A percentile compares a stretch with the other conserved stretches of the same genome.
phyloP scores from a whole-genome alignment of 2,113 vertebrate species.

The Sisor rabdophorus region DNA sequence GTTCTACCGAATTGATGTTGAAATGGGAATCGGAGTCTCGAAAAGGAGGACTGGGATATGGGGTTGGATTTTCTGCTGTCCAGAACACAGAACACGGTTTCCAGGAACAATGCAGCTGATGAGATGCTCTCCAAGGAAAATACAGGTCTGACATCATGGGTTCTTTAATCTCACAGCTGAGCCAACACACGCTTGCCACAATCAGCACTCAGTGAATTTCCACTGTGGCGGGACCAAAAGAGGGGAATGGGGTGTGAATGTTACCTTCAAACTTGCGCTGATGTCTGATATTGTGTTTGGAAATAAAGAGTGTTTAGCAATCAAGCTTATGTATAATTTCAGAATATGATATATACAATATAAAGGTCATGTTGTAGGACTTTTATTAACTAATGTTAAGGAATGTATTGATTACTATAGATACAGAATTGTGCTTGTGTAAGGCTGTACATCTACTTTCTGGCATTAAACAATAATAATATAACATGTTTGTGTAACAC shows the following conservation, averaged over 20 bases:
- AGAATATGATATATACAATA: not conserved
- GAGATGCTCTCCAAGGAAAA: constrained; percentile 78
- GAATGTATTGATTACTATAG: not conserved
- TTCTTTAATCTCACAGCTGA: constrained; percentile 74
- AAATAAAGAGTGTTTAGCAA: not conserved
- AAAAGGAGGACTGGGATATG: constrained; percentile 45
- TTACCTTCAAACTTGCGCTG: not conserved
- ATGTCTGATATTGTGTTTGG: constrained; percentile 1
- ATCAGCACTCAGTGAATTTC: constrained; percentile 78
- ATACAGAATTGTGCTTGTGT: not conserved
- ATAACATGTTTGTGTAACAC: constrained; percentile 32
- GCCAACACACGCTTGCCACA: constrained; percentile 73
- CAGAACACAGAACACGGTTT: constrained; percentile 70
- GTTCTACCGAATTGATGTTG: not conserved
- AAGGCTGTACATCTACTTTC: constrained; percentile 42
- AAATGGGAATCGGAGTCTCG: constrained; percentile 5
- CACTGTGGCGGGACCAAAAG: constrained; percentile 65
- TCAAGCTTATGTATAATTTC: not conserved
- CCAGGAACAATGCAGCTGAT: constrained; percentile 80
- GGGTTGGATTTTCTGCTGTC: constrained; percentile 65
- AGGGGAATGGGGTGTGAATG: constrained; percentile 37
- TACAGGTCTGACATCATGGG: constrained; percentile 78
- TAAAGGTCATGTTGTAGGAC: not conserved
- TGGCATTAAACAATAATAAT: constrained; percentile 52
- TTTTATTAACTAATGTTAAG: not conserved